These are phyloP conservation scores for Mimumesa dahlbomi DNA, from an alignment of 2,888 invertebrate species.

Conservation along the genomic window DNA sequence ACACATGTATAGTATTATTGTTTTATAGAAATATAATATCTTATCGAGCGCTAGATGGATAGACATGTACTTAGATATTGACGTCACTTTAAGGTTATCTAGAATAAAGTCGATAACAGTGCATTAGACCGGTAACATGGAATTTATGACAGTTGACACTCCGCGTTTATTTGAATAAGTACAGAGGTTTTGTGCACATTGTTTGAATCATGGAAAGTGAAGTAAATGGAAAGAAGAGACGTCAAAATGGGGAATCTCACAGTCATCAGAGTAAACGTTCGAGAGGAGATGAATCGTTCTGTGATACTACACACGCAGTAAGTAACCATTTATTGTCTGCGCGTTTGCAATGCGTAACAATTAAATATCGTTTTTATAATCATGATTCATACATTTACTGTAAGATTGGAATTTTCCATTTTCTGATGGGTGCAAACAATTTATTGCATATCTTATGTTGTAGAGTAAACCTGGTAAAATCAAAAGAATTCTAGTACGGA, in stretches of 20 bases:
- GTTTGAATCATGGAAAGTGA: constrained; percentile 32
- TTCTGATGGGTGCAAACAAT: no score
- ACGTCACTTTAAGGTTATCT: neutral
- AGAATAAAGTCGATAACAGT: constrained; percentile 7
- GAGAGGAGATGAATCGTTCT: neutral
- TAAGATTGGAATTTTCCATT: no score
- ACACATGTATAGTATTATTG: no score
- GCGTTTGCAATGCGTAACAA: neutral
- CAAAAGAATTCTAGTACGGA: constrained; percentile 84
- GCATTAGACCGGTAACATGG: neutral
- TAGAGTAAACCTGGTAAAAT: constrained; percentile 82
- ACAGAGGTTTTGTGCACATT: neutral
- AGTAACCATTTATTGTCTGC: neutral
- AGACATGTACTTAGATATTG: neutral
- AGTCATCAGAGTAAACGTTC: constrained; percentile 25
- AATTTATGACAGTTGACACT: neutral
- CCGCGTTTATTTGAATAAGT: constrained; percentile 20
- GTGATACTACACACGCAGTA: constrained; percentile 17
- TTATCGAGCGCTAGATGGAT: neutral
- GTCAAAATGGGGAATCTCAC: neutral
- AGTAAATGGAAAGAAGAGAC: constrained; percentile 11
- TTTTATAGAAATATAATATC: neutral
- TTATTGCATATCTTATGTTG: neutral
- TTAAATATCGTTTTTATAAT: neutral
- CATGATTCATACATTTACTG: neutral